Base-by-base conservation (phyloP, 2,797 vertebrate species). In the Uromys caudimaculatus region DNA sequence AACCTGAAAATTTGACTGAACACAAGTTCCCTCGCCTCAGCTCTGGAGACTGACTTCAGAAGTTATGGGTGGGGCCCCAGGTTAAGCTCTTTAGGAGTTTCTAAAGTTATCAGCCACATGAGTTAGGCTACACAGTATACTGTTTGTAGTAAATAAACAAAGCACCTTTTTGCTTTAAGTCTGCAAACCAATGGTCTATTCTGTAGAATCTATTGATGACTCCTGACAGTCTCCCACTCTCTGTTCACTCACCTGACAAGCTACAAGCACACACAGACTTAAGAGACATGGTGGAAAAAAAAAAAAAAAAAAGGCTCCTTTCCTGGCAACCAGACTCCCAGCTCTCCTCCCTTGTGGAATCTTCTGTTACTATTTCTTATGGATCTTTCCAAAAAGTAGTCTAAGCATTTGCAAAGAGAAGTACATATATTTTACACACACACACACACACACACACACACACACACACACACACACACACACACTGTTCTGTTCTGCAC, bases 91-190 rank as follows among this genome's bases (percentile, higher is more conserved):
- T 44, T n/a, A 41, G 52, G n/a, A 67, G 8, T 60, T 89, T 91
- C 77, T 76, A 60, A 69, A 47, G 47, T 38, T 32, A 93, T 89
- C 76, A 95, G 69, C 94, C 78, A 81, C 29, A 67, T 7, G 17
- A 14, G 47, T 13, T 62, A 17, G 52, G 52, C 56, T 89, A 56
- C 27, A 50, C 21, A 38, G 78, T 90, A 89, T 60, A 27, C 69
- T 69, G n/a, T 9, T 32, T 64, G 62, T 54, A 79, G 50, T 95
- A 76, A 92, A 95, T 73, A 75, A 84, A 86, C 60, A 82, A 83
- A 32, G 38, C 24, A 38, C 29, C 29, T 95, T 58, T 90, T 73
- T 87, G 91, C 73, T 60, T 32, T 38, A 71, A 50, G 2, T 75
- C 29, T 90, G 7, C n/a, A 71, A 77, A 78, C 35, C 50, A 93